Evolutionary conservation across 2,888 invertebrate genomes (phyloP).

Genomic region (Eupithecia subfuscata): DNA sequence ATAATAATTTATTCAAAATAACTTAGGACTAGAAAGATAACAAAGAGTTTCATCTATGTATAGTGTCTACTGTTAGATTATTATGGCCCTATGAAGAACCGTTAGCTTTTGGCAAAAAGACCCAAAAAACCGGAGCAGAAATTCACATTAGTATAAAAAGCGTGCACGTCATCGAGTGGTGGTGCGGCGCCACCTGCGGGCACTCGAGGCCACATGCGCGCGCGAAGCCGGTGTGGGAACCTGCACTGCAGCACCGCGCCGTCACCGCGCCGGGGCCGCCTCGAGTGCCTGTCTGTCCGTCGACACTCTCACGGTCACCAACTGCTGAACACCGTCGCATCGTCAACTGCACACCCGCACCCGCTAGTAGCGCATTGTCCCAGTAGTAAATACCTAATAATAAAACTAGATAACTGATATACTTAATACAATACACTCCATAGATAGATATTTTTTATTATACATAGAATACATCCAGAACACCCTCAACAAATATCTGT

Average conservation of each 20-base stretch:
- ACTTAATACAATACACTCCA: too few species aligned
- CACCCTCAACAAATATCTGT: too few species aligned
- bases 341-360: not conserved
- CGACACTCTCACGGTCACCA: not conserved
- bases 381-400: too few species aligned
- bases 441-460: too few species aligned
- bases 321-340: not conserved
- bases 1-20: too few species aligned
- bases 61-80: not conserved
- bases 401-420: too few species aligned
- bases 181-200: conserved; percentile 49
- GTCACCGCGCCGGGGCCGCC: not conserved
- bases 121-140: conserved; percentile 22
- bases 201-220: conserved; percentile 62
- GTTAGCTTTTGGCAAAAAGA: conserved; percentile 6
- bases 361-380: not conserved
- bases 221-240: not conserved
- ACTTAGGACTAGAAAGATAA: too few species aligned
- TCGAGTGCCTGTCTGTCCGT: not conserved
- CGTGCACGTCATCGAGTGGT: conserved; percentile 31
- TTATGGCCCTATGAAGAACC: not conserved
- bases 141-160: conserved; percentile 16
- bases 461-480: too few species aligned
- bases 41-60: too few species aligned
- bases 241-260: not conserved